phyloP scores from a whole-genome alignment of 2,888 invertebrate genomes.

The Cybosia mesomella region DNA sequence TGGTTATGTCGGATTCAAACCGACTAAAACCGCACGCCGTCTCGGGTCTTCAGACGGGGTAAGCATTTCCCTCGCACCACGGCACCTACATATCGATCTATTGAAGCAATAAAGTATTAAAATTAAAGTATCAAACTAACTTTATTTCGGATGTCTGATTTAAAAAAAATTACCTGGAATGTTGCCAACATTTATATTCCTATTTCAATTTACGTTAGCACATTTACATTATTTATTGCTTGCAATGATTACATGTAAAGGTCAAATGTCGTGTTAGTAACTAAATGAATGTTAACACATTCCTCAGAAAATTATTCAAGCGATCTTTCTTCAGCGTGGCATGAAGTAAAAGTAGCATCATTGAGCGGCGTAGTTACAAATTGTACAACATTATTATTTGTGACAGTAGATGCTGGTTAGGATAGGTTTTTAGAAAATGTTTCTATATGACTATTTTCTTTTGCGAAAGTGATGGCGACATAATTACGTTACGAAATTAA shows the following conservation, averaged over 20 bases:
- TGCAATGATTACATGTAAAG: constrained; percentile 65
- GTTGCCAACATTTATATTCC: constrained; percentile 42
- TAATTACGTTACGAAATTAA: neutral
- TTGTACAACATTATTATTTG: constrained; percentile 33
- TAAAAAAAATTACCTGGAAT: constrained; percentile 31
- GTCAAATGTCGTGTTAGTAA: constrained; percentile 60
- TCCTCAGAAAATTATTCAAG: constrained; percentile 43
- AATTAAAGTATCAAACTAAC: constrained; percentile 1
- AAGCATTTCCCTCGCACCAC: no score
- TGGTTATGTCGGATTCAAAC: no score
- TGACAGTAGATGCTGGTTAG: neutral
- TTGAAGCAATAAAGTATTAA: neutral
- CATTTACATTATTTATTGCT: constrained; percentile 68
- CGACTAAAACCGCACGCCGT: no score
- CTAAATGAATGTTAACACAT: constrained; percentile 59
- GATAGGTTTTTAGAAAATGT: neutral
- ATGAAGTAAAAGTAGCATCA: constrained; percentile 47
- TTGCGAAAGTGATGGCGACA: neutral
- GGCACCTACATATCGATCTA: no score
- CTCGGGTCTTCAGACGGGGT: no score
- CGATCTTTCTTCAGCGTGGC: constrained; percentile 34
- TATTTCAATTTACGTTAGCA: constrained; percentile 66
- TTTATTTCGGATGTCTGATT: constrained; percentile 7
- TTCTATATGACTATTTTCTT: neutral
- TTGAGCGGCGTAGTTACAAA: constrained; percentile 34